Evolutionary conservation across 2,888 invertebrate genomes (phyloP), one percentile per base, ranked within the genome.

Genomic region (Harmothoe impar): DNA sequence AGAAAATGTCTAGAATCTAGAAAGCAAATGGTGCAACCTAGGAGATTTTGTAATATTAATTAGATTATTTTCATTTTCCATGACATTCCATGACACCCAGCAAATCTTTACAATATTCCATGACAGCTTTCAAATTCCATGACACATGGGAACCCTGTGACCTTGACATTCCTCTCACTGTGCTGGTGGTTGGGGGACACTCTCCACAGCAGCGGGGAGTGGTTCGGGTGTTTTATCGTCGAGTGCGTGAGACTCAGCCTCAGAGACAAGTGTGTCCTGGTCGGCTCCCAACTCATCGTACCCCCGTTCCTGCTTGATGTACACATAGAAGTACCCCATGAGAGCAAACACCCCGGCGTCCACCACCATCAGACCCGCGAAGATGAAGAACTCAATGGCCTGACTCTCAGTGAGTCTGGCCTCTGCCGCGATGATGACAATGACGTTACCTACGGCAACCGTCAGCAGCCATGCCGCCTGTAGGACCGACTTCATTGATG

Each of bases 381-480:
- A 99, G 81, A 99, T 96, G 96, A 98, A 97, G 96, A 98, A 98
- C 95, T 98, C 98, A 92, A 97, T 97, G 91, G 98, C 97, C 97
- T 98, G 98, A 92, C 97, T 97, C 0, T 97, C 96, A 94, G 98
- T 97, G 91, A 98, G 96, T 92, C 97, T 97, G 17, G 97, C 97
- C 95, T 98, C 97, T 25, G 98, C 98, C 51, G 99, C 97, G 89
- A 98, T 97, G 54, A 99, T 97, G 0, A 99, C 99, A 90, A 99
- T 97, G 54, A 99, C 96, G 96, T 99, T 99, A 77, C 99, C 99
- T 94, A 99, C 97, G 0, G 99, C 98, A 0, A 98, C 98, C 0
- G 99, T 98, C 89, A 99, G 96, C 23, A 99, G 96, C 98, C 99
- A 99, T 23, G 97, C 97, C 0, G 99, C 98, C 95, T 98, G 98